These are phyloP conservation scores for Parnassius apollo DNA, from an alignment of 2,888 invertebrate genomes.

Conservation along the genomic window DNA sequence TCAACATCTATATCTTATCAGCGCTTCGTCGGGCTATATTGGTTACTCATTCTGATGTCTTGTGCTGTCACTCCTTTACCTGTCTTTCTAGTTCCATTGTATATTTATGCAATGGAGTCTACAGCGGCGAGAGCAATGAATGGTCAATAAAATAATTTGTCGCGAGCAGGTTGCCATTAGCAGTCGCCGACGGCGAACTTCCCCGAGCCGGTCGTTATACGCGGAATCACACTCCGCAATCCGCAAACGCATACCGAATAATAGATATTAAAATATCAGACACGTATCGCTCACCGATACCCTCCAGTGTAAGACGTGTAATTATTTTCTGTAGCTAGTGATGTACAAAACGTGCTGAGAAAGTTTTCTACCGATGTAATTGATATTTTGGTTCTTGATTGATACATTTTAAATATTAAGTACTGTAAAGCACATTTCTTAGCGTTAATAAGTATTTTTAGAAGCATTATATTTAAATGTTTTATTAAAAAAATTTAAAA, in stretches of 20 bases:
- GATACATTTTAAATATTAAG: no score
- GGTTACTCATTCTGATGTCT: no score
- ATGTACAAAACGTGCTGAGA: constrained; percentile 6
- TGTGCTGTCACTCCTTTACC: no score
- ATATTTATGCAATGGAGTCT: no score
- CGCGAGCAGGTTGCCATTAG: constrained; percentile 1
- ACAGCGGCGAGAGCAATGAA: no score
- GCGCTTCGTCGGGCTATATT: no score
- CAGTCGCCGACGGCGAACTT: background rate
- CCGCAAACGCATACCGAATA: constrained; percentile 22
- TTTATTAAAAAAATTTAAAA: no score
- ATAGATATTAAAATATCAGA: constrained; percentile 24
- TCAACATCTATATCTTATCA: no score
- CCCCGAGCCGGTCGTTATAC: constrained; percentile 16
- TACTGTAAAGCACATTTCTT: no score
- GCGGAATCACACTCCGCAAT: constrained; percentile 16
- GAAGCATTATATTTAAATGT: no score
- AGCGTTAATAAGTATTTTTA: no score
- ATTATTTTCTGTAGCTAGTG: constrained; percentile 26
- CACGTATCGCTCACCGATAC: constrained; percentile 24
- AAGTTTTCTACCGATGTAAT: constrained; percentile 7
- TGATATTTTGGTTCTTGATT: constrained; percentile 1
- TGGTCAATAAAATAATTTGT: constrained; percentile 20
- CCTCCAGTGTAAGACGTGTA: constrained; percentile 23
- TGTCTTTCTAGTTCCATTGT: no score